Evolutionary conservation across 2,888 invertebrate species (phyloP).

Genomic region (Congeria kusceri): DNA sequence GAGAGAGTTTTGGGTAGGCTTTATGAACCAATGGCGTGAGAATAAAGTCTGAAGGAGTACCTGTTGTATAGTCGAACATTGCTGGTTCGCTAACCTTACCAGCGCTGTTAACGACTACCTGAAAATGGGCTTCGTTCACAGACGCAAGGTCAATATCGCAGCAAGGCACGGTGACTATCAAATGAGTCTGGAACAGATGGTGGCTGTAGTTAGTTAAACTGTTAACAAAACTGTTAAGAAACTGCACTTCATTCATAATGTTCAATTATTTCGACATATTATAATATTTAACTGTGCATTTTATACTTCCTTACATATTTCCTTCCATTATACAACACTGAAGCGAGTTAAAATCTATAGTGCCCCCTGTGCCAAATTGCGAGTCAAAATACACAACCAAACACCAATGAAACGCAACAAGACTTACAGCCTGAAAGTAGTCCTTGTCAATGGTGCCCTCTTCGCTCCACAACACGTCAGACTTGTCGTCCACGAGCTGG

Average conservation of each 20-base stretch:
- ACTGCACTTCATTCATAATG: too few species aligned
- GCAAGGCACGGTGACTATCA: conserved; percentile 85
- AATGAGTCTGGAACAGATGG: conserved; percentile 83
- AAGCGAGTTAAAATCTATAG: too few species aligned
- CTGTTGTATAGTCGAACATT: conserved; percentile 84
- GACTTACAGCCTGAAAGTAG: conserved; percentile 83
- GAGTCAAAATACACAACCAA: too few species aligned
- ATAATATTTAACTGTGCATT: too few species aligned
- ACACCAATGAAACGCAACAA: background rate
- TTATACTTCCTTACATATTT: too few species aligned
- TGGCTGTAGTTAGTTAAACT: too few species aligned
- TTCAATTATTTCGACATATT: too few species aligned
- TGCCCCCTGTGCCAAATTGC: too few species aligned
- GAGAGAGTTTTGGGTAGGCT: conserved; percentile 47
- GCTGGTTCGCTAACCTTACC: conserved; percentile 85
- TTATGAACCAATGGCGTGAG: conserved; percentile 23
- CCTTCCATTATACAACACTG: too few species aligned
- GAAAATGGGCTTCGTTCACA: conserved; percentile 75
- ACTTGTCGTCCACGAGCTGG: conserved; percentile 74
- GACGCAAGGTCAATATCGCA: conserved; percentile 76
- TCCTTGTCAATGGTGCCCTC: conserved; percentile 85
- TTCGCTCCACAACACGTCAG: conserved; percentile 83
- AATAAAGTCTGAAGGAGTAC: too few species aligned
- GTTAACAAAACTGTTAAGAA: too few species aligned
- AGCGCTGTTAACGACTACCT: conserved; percentile 84